Evolutionary conservation across 1,140 invertebrate species (phyloP), one percentile per base, ranked within the genome.

Genomic region (Probaryconus sp.): DNA sequence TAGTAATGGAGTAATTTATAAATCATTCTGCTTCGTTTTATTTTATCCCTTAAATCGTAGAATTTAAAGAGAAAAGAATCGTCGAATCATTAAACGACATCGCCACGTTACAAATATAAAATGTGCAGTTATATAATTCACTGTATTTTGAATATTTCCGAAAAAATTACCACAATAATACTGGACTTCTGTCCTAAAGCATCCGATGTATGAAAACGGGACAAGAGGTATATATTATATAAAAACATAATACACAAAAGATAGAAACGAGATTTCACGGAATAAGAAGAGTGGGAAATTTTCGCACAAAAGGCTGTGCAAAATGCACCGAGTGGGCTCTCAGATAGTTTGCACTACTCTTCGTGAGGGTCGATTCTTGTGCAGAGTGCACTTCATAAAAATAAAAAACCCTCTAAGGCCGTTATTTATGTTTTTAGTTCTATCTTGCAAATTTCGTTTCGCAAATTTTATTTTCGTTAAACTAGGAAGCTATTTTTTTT

Each of bases 331-430:
- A 55, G 48, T 55, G 38, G 61, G 20, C 40, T 65, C 20, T 14
- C 28, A n/a, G n/a, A 5, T 9, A 31, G 33, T 56, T 50, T 50
- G 42, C 35, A 13, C 31, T 33, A 33, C 48, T 51, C 51, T 56
- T 43, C 37, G 31, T 28, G 26, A 50, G 64, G 30, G 53, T 69
- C 47, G 45, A 51, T 69, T 69, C 38, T 53, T 51, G 47, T 21
- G 37, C 43, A 13, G 20, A 60, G 64, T 31, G 30, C 45, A 33
- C 40, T 58, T 50, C 9, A 18, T n/a, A 31, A 50, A 68, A 68
- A 42, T 53, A 50, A 58, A 17, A 60, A 35, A 7, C 38, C 21
- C 37, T 21, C 14, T 31, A 31, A 37, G 47, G 9, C 17, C 50
- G 26, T 31, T 5, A 35, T 31, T 56, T 55, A 55, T 68, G 53